These are phyloP conservation scores for Xenopus laevis DNA, from an alignment of 2,113 vertebrate genomes.

Conservation along the genomic window DNA sequence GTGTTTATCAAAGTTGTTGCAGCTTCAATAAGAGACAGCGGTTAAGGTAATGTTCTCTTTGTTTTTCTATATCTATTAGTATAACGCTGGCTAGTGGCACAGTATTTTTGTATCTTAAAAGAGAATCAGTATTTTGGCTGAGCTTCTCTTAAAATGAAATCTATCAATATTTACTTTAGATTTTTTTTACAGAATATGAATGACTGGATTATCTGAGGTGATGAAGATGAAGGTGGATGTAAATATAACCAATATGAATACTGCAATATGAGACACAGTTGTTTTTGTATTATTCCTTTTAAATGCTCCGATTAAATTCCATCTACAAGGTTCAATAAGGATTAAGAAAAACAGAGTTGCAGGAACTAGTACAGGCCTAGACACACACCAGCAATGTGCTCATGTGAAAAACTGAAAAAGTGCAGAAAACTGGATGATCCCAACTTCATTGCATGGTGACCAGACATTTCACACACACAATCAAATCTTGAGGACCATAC, in stretches of 20 bases:
- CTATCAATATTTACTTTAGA: neutral
- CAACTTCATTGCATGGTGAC: too few species aligned
- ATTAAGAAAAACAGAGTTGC: too few species aligned
- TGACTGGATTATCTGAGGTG: neutral
- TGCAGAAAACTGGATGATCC: too few species aligned
- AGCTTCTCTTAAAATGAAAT: neutral
- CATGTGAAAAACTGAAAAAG: too few species aligned
- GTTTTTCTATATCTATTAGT: neutral
- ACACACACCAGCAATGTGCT: too few species aligned
- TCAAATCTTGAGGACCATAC: too few species aligned
- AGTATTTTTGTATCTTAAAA: conserved; percentile 17
- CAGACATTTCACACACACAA: too few species aligned
- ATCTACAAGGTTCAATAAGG: too few species aligned
- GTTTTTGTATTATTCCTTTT: neutral
- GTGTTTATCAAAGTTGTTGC: neutral
- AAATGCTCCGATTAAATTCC: neutral
- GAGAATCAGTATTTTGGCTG: too few species aligned
- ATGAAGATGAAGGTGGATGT: neutral
- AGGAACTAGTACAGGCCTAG: too few species aligned
- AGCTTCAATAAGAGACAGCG: conserved; percentile 1
- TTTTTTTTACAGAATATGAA: neutral
- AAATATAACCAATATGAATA: too few species aligned
- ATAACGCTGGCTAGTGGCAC: neutral
- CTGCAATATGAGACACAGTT: neutral
- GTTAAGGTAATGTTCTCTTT: neutral